Evolutionary conservation across 2,888 invertebrate genomes (phyloP).

Genomic region (Pollenia labialis): DNA sequence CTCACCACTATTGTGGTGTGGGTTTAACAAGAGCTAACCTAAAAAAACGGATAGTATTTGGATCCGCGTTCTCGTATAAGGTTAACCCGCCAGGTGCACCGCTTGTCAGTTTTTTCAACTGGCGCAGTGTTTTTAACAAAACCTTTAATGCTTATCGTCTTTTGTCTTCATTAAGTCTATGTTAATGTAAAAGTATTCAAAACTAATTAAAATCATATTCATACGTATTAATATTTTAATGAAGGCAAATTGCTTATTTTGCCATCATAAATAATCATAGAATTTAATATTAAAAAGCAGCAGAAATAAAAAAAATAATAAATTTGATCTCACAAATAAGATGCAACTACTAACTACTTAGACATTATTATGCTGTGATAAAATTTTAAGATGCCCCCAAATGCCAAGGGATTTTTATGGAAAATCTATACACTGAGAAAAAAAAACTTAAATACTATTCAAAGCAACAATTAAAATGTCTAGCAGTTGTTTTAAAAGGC

Average conservation of each 20-base stretch:
- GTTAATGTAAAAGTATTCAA: neutral
- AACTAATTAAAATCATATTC: constrained; percentile 49
- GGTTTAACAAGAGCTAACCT: too few relatives aligned
- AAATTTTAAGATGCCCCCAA: constrained; percentile 41
- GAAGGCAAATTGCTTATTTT: constrained; percentile 1
- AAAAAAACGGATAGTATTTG: too few relatives aligned
- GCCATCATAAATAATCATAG: constrained; percentile 35
- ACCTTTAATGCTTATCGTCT: too few relatives aligned
- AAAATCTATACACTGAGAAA: constrained; percentile 31
- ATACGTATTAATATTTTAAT: constrained; percentile 8
- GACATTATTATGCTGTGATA: constrained; percentile 49
- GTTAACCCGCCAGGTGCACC: too few relatives aligned
- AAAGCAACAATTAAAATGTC: constrained; percentile 35
- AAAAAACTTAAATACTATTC: constrained; percentile 34
- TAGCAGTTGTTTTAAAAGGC: constrained; percentile 34
- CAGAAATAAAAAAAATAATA: neutral
- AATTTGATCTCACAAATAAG: neutral
- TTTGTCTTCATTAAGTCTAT: neutral
- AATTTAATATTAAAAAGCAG: neutral
- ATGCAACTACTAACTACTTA: constrained; percentile 30
- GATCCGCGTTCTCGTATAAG: too few relatives aligned
- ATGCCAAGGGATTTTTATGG: constrained; percentile 51
- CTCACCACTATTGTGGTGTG: too few relatives aligned
- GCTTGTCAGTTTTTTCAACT: too few relatives aligned
- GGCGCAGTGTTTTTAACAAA: too few relatives aligned